Base-by-base conservation (phyloP, 2,888 invertebrate species). In the Yponomeuta cagnagella region DNA sequence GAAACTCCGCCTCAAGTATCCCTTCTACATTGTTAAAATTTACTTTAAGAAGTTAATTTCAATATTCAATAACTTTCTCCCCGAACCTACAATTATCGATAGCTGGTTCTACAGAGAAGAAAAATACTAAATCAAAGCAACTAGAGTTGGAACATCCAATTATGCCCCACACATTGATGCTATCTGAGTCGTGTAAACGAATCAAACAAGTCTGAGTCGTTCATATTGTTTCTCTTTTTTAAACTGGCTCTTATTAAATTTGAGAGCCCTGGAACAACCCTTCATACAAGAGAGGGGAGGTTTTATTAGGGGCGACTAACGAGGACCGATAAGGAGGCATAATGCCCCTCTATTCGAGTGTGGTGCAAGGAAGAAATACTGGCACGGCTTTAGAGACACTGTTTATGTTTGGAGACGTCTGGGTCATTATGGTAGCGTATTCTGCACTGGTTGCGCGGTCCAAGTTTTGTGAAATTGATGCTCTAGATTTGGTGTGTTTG, bases 261-360 rank as follows among this genome's bases (percentile, higher is more conserved):
- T 88, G 83, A 85, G 87, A 82, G 84, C 86, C 83, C 81, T 84
- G 80, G 83, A 81, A 84, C 84, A 86, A 79, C 88, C 88, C 90
- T 88, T 83, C 82, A 87, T 87, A 89, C 87, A 87, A 86, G 81
- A 86, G 81, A 86, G 85, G 86, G 89, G 86, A 84, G 86, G 86
- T 89, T 88, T 90, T 89, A 88, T 90, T 89, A 88, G 90, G 90
- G 90, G 86, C 84, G 87, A 85, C 86, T 88, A 89, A 90, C 90
- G 90, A 90, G 90, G 86, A 84, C 76, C 82, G 90, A 90, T 91
- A 90, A 90, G 88, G 84, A 87, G 85, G 84, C 82, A 82, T 90
- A 85, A 90, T 88, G 86, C 87, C 86, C 85, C 86, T 87, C 82
- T 75, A 78, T 75, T 72, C 73, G 73, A 70, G 74, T 74, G 73